Base-by-base conservation (phyloP, 1,140 invertebrate species). In the Trypoxylus dichotomus region DNA sequence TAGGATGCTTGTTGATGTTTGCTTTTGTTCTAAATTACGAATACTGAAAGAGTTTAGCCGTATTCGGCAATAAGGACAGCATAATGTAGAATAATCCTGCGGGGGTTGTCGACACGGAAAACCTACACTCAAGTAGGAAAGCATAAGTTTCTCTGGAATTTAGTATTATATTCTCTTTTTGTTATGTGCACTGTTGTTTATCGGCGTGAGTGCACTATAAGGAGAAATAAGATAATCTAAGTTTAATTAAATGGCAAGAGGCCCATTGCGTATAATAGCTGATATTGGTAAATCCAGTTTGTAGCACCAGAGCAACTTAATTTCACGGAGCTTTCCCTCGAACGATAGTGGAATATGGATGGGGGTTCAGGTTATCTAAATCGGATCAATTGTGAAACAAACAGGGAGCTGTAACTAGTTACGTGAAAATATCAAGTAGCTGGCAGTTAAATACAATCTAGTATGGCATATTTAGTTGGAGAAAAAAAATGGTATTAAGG, bases 321-420 rank as follows among this genome's bases (percentile, higher is more conserved):
- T 78, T 78, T 78, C 72, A 74, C 77, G 47, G 72, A 58, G 77
- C 77, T 78, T 78, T 78, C 29, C 15, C 47, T 13, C 21, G 47
- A 21, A 21, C 21, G 47, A 58, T 21, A 13, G 47, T 58, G 5
- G 15, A 58, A 58, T 58, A 21, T 58, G 47, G 47, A 58, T 58
- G 47, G 21, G 15, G 13, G 7, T 58, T 21, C 15, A 21, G 47
- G 47, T 58, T 58, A 58, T 58, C 47, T 58, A 8, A 58, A 8
- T 13, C 47, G 47, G 47, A 58, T 58, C 47, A 58, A 13, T 58
- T 58, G 47, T 58, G 15, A 58, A 13, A 58, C 47, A 58, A 58
- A 58, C 47, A 58, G 47, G 15, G 15, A 58, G 7, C 47, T 21
- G 2, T 58, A 58, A 58, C 5, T 58, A 58, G 15, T 58, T 58